Conservation (phyloP, 2,797 vertebrate species). For the Tauraco hartlaubi region DNA sequence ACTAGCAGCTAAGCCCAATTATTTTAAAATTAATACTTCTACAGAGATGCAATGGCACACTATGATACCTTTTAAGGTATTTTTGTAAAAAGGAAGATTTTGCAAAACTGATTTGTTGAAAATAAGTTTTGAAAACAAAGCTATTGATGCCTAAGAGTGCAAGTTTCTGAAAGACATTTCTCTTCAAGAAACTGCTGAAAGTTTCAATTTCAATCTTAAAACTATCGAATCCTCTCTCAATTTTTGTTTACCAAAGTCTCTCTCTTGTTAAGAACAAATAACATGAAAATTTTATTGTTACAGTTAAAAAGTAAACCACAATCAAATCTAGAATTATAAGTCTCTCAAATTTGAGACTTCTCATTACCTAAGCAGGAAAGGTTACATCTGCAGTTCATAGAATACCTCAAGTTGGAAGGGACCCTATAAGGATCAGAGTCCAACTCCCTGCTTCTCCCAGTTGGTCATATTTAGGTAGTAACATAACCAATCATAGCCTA, state of each 20-base stretch:
- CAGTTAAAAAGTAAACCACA: background rate
- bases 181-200: background rate
- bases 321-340: background rate
- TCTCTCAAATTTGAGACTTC: background rate
- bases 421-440: background rate
- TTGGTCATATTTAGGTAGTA: background rate
- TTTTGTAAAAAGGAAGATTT: background rate
- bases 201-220: background rate
- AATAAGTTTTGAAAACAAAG: no score
- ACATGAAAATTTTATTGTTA: background rate
- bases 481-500: background rate
- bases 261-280: background rate
- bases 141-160: no score
- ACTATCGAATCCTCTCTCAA: background rate
- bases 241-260: background rate
- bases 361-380: background rate
- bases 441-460: background rate
- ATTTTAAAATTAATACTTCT: background rate
- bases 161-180: background rate
- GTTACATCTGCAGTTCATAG: background rate
- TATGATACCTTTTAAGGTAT: background rate
- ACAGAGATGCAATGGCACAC: background rate
- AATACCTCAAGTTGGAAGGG: background rate
- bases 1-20: background rate
- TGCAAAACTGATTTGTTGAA: background rate